phyloP scores from a whole-genome alignment of 2,888 invertebrate genomes.

The Argyra leucocephala region DNA sequence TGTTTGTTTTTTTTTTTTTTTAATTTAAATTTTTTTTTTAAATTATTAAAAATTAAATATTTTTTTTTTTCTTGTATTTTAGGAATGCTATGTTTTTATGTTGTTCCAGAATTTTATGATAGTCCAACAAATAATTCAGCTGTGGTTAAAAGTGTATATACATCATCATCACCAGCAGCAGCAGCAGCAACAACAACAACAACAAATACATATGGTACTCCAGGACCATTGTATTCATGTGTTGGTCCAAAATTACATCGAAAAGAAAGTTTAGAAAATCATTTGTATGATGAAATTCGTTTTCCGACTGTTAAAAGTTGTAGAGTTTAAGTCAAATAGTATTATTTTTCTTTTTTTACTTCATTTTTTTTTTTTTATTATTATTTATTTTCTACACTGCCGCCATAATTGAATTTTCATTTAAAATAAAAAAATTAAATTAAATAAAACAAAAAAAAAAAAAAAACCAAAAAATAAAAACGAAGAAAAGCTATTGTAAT shows the following conservation, averaged over 20 bases:
- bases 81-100: conserved; percentile 9
- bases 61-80: conserved; percentile 10
- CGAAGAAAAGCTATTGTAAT: background rate
- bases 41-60: background rate
- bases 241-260: conserved; percentile 35
- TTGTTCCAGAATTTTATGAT: conserved; percentile 38
- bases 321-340: conserved; percentile 7
- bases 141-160: conserved; percentile 31
- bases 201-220: conserved; percentile 30
- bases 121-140: conserved; percentile 39
- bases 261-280: conserved; percentile 40
- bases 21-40: background rate
- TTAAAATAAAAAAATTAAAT: background rate
- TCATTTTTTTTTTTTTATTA: background rate
- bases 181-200: too few relatives aligned
- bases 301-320: conserved; percentile 28
- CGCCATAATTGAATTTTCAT: background rate
- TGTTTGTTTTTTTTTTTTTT: background rate
- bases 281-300: conserved; percentile 41
- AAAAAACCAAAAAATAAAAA: background rate
- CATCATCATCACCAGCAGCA: too few relatives aligned
- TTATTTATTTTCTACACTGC: conserved; percentile 7
- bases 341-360: background rate
- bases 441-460: background rate
- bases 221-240: conserved; percentile 34